phyloP scores from a whole-genome alignment of 2,797 vertebrate genomes.

The Liparis tanakae region DNA sequence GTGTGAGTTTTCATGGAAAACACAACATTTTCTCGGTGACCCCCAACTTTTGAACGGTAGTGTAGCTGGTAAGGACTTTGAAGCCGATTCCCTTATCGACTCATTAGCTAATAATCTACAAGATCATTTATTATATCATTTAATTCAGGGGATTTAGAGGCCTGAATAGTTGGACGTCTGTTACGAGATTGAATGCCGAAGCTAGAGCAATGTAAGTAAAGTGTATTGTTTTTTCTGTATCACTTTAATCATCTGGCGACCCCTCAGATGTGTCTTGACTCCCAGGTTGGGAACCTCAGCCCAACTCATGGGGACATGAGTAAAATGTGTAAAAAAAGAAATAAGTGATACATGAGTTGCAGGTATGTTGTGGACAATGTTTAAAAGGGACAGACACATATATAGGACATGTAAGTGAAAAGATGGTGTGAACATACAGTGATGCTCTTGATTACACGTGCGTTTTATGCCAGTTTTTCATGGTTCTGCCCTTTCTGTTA shows the following conservation, averaged over 20 bases:
- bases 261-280: not conserved
- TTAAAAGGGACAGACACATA: not conserved
- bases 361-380: not conserved
- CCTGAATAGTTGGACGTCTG: not conserved
- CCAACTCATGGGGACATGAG: not conserved
- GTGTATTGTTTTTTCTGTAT: not conserved
- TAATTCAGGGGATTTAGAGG: not conserved
- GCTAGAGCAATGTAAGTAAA: not conserved
- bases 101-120: not conserved
- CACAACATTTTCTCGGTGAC: no score
- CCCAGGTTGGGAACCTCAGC: not conserved
- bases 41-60: no score
- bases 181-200: not conserved
- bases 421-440: no score
- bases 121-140: not conserved
- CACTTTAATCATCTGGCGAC: not conserved
- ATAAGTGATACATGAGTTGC: not conserved
- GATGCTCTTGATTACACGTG: not conserved
- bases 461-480: not conserved
- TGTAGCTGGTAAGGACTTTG: not conserved
- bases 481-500: not conserved
- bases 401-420: not conserved
- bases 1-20: no score
- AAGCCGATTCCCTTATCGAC: not conserved
- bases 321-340: not conserved